Conservation (phyloP, 2,888 invertebrate genomes). For the Drosophila monieri region DNA sequence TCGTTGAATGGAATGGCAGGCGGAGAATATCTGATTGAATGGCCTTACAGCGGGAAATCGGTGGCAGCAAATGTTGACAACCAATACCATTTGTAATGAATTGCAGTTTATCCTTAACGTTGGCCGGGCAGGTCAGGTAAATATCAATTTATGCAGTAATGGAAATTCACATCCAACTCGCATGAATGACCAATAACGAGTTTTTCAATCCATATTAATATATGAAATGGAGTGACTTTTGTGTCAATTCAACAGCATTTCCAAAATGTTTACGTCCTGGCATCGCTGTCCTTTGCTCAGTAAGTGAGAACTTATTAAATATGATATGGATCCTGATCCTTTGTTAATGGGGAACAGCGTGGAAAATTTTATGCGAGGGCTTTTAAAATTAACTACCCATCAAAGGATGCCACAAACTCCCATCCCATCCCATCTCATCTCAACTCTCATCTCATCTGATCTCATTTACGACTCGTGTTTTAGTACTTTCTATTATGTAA, state of each 20-base stretch:
- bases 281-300: not conserved
- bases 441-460: constrained; percentile 55
- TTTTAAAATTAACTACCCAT: constrained; percentile 42
- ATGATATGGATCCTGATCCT: not conserved
- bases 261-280: not conserved
- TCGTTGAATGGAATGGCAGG: constrained; percentile 33
- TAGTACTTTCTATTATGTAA: constrained; percentile 61
- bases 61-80: constrained; percentile 23
- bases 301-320: not conserved
- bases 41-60: constrained; percentile 22
- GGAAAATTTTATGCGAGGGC: constrained; percentile 32
- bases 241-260: not conserved
- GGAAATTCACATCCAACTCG: not conserved
- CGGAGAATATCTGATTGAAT: constrained; percentile 34
- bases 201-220: not conserved
- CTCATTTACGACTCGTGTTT: constrained; percentile 70
- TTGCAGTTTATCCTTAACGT: constrained; percentile 12
- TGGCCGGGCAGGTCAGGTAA: not conserved
- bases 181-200: not conserved
- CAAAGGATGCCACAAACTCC: constrained; percentile 15
- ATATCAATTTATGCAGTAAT: constrained; percentile 7
- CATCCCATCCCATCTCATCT: constrained; percentile 40
- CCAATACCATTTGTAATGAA: constrained; percentile 12
- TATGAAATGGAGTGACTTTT: not conserved
- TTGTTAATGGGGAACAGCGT: constrained; percentile 3